phyloP scores from a whole-genome alignment of 2,797 vertebrate genomes.

The Allobates femoralis region DNA sequence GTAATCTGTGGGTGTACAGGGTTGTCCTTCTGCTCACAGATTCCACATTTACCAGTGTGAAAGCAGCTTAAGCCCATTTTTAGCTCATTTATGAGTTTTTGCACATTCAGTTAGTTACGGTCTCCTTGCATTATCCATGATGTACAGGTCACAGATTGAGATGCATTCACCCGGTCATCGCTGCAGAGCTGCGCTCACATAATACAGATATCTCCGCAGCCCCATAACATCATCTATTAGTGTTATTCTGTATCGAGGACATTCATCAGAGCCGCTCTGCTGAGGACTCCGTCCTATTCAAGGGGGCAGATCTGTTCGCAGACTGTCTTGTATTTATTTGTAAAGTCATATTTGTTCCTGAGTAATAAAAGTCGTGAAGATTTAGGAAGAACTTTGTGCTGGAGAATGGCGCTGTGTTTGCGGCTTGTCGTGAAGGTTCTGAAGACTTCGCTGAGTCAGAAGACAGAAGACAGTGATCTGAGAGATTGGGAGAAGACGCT shows the following conservation, averaged over 20 bases:
- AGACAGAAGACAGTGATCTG: too few relatives aligned
- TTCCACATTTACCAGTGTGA: too few relatives aligned
- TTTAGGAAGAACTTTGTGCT: too few relatives aligned
- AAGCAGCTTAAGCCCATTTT: too few relatives aligned
- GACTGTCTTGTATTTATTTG: not conserved
- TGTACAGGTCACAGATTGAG: not conserved
- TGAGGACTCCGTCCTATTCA: slow-evolving; percentile 13
- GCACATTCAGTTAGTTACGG: not conserved
- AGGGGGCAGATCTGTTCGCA: slow-evolving; percentile 3
- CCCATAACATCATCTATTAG: not conserved
- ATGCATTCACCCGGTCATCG: not conserved
- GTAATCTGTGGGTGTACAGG: too few relatives aligned
- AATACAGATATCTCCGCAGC: not conserved
- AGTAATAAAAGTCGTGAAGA: too few relatives aligned
- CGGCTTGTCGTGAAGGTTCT: too few relatives aligned
- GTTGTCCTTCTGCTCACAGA: too few relatives aligned
- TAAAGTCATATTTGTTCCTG: too few relatives aligned
- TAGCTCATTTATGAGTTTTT: not conserved
- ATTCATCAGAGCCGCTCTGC: slow-evolving; percentile 1
- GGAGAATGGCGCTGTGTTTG: too few relatives aligned
- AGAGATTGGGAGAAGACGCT: too few relatives aligned
- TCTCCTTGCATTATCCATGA: not conserved
- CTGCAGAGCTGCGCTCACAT: not conserved
- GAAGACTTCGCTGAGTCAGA: too few relatives aligned
- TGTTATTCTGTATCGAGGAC: not conserved